phyloP scores from a whole-genome alignment of 64 coral and sea anemone species.

The Montipora foliosa region DNA sequence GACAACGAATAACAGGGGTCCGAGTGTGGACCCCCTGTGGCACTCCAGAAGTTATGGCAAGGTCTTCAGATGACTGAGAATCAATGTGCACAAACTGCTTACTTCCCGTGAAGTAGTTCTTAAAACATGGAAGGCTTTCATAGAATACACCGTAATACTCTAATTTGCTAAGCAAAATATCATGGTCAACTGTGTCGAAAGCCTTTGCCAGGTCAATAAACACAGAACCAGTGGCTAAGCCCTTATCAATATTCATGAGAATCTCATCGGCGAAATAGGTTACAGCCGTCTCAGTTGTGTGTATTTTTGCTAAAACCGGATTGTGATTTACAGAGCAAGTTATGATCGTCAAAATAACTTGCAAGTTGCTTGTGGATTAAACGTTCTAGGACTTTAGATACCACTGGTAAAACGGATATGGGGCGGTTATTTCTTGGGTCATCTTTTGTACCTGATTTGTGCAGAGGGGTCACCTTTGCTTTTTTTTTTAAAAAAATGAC shows the following conservation, averaged over 20 bases:
- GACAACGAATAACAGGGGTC: background rate
- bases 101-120: background rate
- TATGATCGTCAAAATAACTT: constrained; percentile 15
- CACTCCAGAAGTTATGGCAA: constrained; percentile 35
- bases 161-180: background rate
- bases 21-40: constrained; percentile 7
- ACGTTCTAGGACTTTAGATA: constrained; percentile 51
- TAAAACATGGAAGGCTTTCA: constrained; percentile 26
- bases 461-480: constrained; percentile 28
- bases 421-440: constrained; percentile 33
- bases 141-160: background rate
- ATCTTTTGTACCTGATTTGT: constrained; percentile 20
- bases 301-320: constrained; percentile 10
- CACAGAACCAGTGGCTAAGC: background rate
- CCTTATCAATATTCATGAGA: constrained; percentile 33
- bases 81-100: background rate
- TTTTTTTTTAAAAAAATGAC: background rate
- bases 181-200: constrained; percentile 39
- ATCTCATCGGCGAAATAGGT: constrained; percentile 26
- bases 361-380: constrained; percentile 7
- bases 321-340: constrained; percentile 16
- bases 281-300: constrained; percentile 2
- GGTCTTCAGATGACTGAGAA: constrained; percentile 24
- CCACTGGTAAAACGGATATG: constrained; percentile 48
- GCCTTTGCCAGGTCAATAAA: constrained; percentile 49